Base-by-base conservation (phyloP, 2,888 invertebrate genomes). In the Dermolepida albohirtum region DNA sequence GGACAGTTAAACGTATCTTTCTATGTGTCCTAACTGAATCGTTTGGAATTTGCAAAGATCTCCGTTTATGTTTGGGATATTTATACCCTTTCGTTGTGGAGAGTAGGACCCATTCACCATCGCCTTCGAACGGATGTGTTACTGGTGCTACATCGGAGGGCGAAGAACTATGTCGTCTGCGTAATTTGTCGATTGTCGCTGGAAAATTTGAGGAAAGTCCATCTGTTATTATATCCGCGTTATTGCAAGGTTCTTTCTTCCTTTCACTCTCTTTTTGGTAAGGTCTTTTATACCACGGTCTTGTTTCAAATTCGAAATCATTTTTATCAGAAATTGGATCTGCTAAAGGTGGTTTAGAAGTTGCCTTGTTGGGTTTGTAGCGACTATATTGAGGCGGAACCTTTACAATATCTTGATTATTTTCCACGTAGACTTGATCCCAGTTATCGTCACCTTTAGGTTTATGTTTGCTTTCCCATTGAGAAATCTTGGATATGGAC, bases 71-170 rank as follows among this genome's bases (percentile, higher is more conserved):
- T 71, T 78, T 78, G 1, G 84, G 84, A 64, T 86, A 86, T 69
- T 88, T 87, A 77, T 92, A 92, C 0, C 92, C 92, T 82, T 92
- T 91, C 10, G 92, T 93, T 2, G 92, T 92, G 0, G 92, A 92
- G 6, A 93, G 81, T 1, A 93, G 82, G 1, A 93, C 89, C 93
- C 93, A 93, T 74, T 92, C 90, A 0, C 93, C 93, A 69, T 92
- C 90, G 0, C 90, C 90, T 69, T 86, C 85, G 0, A 87, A 85
- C 0, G 91, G 91, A 78, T 90, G 87, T 1, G 86, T 85, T 2
- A 43, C 57, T 14, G 49, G 22, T 27, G 62, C 14, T 14, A 34
- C 29, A 22, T 22, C 22, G 4, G 22, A 22, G 22, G 22, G 4
- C 2, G 4, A 2, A 34, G 34, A 16, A 40, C 41, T 14, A 34